Evolutionary conservation across 2,797 vertebrate species (phyloP).

Genomic region (Heliangelus exortis): DNA sequence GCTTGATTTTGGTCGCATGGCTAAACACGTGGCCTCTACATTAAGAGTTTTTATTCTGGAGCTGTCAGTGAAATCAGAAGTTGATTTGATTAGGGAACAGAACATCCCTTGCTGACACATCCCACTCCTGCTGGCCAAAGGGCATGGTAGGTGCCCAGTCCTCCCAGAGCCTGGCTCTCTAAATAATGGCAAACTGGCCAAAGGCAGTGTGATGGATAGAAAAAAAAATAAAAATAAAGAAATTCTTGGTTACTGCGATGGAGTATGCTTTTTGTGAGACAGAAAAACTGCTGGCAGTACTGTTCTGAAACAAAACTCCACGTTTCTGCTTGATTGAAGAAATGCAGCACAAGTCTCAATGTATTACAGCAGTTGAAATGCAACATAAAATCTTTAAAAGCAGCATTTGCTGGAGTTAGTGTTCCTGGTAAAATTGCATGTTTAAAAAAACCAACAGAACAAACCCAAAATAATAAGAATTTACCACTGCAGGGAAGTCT

Average conservation of each 20-base stretch:
- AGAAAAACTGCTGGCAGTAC: neutral
- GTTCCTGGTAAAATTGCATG: neutral
- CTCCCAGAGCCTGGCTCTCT: neutral
- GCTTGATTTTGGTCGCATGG: neutral
- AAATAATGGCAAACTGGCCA: neutral
- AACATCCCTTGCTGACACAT: neutral
- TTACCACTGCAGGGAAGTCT: neutral
- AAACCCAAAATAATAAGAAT: neutral
- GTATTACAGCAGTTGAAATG: neutral
- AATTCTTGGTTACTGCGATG: neutral
- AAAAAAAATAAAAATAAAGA: neutral
- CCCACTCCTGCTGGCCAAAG: neutral
- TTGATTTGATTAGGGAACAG: neutral
- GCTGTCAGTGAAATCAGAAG: neutral
- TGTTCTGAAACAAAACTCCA: neutral
- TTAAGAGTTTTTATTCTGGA: neutral
- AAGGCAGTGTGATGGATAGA: neutral
- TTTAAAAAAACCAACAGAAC: neutral
- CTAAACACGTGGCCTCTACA: neutral
- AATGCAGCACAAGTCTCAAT: neutral
- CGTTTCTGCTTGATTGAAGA: neutral
- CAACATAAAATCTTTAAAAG: neutral
- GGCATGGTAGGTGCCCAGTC: neutral
- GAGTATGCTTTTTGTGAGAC: neutral
- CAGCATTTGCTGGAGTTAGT: neutral